phyloP scores from a whole-genome alignment of 2,888 invertebrate species.

The Callimorpha dominula region DNA sequence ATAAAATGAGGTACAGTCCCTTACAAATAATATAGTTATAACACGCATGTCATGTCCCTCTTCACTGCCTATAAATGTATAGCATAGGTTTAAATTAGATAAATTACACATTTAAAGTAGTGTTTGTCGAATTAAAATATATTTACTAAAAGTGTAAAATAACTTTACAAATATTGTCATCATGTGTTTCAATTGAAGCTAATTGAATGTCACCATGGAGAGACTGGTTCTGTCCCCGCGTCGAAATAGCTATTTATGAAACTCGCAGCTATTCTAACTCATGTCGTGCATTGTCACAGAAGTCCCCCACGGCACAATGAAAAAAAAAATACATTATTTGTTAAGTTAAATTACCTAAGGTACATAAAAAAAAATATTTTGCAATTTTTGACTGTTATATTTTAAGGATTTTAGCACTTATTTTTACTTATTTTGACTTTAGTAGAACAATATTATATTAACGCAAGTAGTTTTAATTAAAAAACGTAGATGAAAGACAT shows the following conservation, averaged over 20 bases:
- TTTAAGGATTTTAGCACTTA: constrained; percentile 27
- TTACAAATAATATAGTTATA: constrained; percentile 30
- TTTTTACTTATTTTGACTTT: constrained; percentile 15
- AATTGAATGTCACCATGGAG: neutral
- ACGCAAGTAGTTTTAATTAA: neutral
- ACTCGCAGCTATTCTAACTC: neutral
- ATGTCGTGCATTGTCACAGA: neutral
- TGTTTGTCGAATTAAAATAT: constrained; percentile 13
- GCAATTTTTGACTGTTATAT: constrained; percentile 23
- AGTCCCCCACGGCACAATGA: neutral
- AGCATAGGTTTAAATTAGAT: constrained; percentile 26
- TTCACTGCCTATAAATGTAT: constrained; percentile 39
- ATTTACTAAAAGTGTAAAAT: constrained; percentile 14
- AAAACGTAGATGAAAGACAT: constrained; percentile 12
- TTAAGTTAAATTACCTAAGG: constrained; percentile 20
- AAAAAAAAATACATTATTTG: constrained; percentile 1
- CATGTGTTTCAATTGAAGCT: neutral
- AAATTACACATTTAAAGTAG: constrained; percentile 16
- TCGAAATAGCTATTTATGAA: neutral
- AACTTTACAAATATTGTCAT: constrained; percentile 4
- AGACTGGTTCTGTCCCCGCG: neutral
- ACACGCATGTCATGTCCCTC: constrained; percentile 37
- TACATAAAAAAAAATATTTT: constrained; percentile 24
- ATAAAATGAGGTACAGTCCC: constrained; percentile 32
- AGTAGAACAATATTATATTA: constrained; percentile 3